Evolutionary conservation across 2,888 invertebrate species (phyloP), one percentile per base, ranked within the genome.

Genomic region (Spilarctia lutea): DNA sequence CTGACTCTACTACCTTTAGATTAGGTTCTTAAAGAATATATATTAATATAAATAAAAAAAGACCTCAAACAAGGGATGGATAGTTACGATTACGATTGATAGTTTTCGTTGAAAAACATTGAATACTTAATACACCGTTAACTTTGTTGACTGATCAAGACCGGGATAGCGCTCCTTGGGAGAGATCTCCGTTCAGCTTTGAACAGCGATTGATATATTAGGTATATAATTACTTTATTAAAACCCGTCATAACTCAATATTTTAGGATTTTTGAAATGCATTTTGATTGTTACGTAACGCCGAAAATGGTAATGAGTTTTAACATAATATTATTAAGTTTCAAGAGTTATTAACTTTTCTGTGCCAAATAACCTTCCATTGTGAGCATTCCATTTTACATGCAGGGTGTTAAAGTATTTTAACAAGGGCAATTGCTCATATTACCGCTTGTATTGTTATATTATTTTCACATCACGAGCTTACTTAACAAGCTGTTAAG

Each of bases 401-500:
- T 45, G 8, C 35, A 60, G n/a, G 68, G 73, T 79, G 79, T 79
- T 84, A 75, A 77, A 72, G 71, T 71, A 73, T 81, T 71, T 85
- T 85, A 83, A 83, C 81, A 78, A 81, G 81, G 65, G 74, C 68
- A 65, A 76, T 77, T 74, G 65, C 65, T 65, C 79, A 75, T 80
- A 79, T 78, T 45, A 24, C 60, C 56, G 68, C 65, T 73, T 75
- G 75, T 77, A 79, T 71, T 80, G 75, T 75, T 72, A 65, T 76
- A 71, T 75, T 74, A 77, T 80, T 83, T 84, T 84, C 80, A 75
- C 82, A 77, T 80, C 83, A 84, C 85, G 82, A 86, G 75, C 79
- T 77, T 71, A 76, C 79, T 81, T 89, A 90, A 91, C 89, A 86
- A 91, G 89, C 87, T 88, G 90, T 88, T 90, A 87, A 87, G 81